phyloP scores from a whole-genome alignment of 2,797 vertebrate species.

The Champsocephalus gunnari region DNA sequence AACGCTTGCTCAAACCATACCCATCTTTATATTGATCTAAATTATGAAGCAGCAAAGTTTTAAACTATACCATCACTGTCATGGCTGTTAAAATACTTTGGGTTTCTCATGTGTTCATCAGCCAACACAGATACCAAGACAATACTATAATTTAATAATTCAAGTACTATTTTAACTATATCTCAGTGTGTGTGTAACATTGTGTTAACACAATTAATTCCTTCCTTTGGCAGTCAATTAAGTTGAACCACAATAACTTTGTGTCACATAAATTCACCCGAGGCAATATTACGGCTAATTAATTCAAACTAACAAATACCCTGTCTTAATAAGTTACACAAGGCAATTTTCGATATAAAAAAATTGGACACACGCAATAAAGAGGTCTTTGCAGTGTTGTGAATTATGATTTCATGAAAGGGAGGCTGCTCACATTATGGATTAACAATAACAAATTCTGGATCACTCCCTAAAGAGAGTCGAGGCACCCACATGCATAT shows the following conservation, averaged over 20 bases:
- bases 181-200: not conserved
- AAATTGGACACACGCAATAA: slow-evolving; percentile 21
- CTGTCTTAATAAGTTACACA: slow-evolving; percentile 30
- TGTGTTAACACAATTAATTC: slow-evolving; percentile 16
- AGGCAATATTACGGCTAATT: slow-evolving; percentile 26
- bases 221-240: slow-evolving; percentile 19
- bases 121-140: slow-evolving; percentile 4
- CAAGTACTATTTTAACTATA: not conserved
- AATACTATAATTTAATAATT: not conserved
- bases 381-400: slow-evolving; percentile 10
- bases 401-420: slow-evolving; percentile 38
- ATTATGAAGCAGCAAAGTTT: too few species aligned
- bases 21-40: too few species aligned
- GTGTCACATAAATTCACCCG: slow-evolving; percentile 30
- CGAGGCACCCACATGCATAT: slow-evolving; percentile 1
- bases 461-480: slow-evolving; percentile 6
- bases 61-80: too few species aligned
- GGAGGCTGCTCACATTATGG: slow-evolving; percentile 18
- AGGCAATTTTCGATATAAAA: slow-evolving; percentile 11
- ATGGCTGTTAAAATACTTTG: not conserved
- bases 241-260: slow-evolving; percentile 17
- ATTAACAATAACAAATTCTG: slow-evolving; percentile 34
- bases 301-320: slow-evolving; percentile 24
- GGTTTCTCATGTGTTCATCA: not conserved
- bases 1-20: too few species aligned